Evolutionary conservation across 2,888 invertebrate species (phyloP), one percentile per base, ranked within the genome.

Genomic region (Himalopsyche japonica): DNA sequence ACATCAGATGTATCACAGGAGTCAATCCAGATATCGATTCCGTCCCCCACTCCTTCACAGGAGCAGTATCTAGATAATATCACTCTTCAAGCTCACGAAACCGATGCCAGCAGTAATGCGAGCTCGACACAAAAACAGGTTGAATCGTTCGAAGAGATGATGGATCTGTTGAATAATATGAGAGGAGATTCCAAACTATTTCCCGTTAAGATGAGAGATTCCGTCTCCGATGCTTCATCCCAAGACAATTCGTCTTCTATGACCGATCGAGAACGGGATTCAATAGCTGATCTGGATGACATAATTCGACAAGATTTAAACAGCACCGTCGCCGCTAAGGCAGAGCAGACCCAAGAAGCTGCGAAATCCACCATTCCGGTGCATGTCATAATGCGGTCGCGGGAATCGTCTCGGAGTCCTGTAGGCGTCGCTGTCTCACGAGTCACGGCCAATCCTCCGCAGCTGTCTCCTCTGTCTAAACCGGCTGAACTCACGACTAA

Each of bases 401-500:
- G 87, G 20, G 88, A 88, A 85, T 87, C 88, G 47, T 87, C 88
- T 24, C 82, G 85, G 79, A 87, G 87, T 78, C 87, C 88, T 0
- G 86, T 87, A 87, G 89, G 89, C 87, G 85, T 89, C 27, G 88
- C 89, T 89, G 88, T 88, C 89, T 87, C 91, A 88, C 88, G 92
- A 82, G 91, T 92, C 86, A 91, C 93, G 0, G 92, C 93, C 5
- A 92, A 93, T 0, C 92, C 95, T 79, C 95, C 95, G 0, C 95
- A 95, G 88, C 89, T 95, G 32, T 95, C 95, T 0, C 95, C 95
- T 0, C 89, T 95, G 1, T 95, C 95, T 0, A 95, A 95, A 88
- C 95, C 95, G 0, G 93, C 94, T 1, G 95, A 95, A 88, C 90
- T 95, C 79, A 95, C 95, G 18, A 94, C 95, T 0, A 95, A 95